Conservation (phyloP, 2,113 vertebrate genomes). For the Etheostoma spectabile region DNA sequence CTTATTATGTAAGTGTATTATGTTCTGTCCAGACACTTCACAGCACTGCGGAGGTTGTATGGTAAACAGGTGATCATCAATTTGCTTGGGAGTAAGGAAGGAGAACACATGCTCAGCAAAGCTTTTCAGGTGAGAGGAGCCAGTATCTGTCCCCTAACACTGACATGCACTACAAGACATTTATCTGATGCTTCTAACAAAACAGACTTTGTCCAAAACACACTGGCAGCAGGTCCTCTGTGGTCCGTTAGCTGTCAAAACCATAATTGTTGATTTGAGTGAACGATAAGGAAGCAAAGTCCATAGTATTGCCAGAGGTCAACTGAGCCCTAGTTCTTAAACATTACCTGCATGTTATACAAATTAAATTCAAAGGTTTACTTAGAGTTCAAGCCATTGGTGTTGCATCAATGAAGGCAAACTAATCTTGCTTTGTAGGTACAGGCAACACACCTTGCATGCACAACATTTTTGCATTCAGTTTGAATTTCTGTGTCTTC, state of each 20-base stretch:
- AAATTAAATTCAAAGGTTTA: neutral
- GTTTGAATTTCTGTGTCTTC: neutral
- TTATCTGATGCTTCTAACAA: neutral
- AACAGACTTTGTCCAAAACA: neutral
- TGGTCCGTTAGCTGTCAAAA: neutral
- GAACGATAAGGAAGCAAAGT: neutral
- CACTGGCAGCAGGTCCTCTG: neutral
- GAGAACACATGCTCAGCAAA: slow-evolving; percentile 99
- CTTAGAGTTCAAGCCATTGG: neutral
- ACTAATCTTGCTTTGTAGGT: neutral
- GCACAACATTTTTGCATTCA: neutral
- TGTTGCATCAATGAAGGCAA: slow-evolving; percentile 13
- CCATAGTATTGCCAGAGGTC: neutral
- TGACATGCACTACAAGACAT: neutral
- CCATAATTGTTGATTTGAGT: neutral
- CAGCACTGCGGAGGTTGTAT: slow-evolving; percentile 92
- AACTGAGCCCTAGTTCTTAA: neutral
- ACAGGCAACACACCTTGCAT: neutral
- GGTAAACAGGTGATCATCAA: slow-evolving; percentile 97
- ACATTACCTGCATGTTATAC: neutral
- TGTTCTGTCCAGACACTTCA: slow-evolving; percentile 91
- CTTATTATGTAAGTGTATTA: neutral
- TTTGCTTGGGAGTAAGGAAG: slow-evolving; percentile 96
- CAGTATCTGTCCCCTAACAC: neutral
- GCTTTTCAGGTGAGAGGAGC: slow-evolving; percentile 91